Evolutionary conservation across 2,888 invertebrate species (phyloP), one percentile per base, ranked within the genome.

Genomic region (Halocaridina rubra): DNA sequence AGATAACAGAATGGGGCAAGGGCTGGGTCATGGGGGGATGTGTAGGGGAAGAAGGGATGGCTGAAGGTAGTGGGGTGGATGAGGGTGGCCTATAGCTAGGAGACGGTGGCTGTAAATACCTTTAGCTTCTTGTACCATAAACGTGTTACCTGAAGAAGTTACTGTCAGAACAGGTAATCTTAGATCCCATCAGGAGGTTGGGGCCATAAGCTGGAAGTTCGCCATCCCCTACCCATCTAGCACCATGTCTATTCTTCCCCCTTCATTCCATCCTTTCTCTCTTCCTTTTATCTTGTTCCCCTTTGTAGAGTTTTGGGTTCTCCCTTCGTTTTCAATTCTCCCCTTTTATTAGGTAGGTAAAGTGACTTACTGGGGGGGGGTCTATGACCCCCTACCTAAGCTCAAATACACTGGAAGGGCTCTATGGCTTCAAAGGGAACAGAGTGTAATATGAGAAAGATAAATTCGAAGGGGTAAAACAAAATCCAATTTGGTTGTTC

Each of bases 41-140:
- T 2, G 22, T 3, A 3, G 5, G 0, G 24, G 64, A n/a, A 7
- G 19, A n/a, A 7, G 22, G 0, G 64, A n/a, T 19, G 19, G 64
- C 1, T 1, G 2, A 24, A 24, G 64, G 19, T 5, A 0, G 19
- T 5, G 64, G 19, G 64, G 2, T 1, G 19, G 19, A n/a, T 3
- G 46, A n/a, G 46, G 46, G 46, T 13, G 13, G 13, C 46, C 16
- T 10, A 2, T 10, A 46, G 46, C 13, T 16, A 16, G 16, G 46
- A 46, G 16, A 16, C 46, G 13, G 13, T 46, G 46, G 46, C 46
- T 46, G 46, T 46, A 46, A 46, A 46, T 46, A 46, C 46, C 46
- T 46, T 46, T 46, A 46, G 46, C 46, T 46, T 46, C 46, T 46
- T 46, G 46, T 46, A 46, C 46, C 46, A 46, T 46, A 46, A 46